A percentile compares a stretch with the other conserved stretches of the same genome.
Evolutionary conservation across 2,888 invertebrate genomes (phyloP).

Genomic region (Cerceris ruficornis): DNA sequence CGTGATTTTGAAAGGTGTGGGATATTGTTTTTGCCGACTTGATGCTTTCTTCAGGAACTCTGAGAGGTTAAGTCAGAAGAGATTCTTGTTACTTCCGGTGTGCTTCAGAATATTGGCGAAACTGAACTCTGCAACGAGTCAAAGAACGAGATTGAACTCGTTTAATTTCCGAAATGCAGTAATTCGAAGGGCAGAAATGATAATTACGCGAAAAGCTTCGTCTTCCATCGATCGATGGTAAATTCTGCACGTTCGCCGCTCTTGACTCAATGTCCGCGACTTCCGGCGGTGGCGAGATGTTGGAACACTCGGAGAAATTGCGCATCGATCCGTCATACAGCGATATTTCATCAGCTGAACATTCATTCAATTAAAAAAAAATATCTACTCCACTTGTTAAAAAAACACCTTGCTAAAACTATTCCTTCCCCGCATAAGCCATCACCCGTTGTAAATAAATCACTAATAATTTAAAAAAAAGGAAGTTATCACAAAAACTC

Average conservation of each 20-base stretch:
- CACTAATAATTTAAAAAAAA: no score
- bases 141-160: background rate
- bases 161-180: no score
- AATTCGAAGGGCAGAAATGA: background rate
- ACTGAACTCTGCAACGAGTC: constrained; percentile 33
- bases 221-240: background rate
- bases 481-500: no score
- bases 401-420: no score
- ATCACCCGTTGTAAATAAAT: no score
- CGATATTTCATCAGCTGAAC: constrained; percentile 25
- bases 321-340: constrained; percentile 24
- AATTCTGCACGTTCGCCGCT: background rate
- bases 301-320: constrained; percentile 29
- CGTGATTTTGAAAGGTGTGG: background rate
- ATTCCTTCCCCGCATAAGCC: no score
- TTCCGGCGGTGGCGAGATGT: constrained; percentile 1
- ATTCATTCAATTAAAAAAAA: background rate
- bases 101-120: constrained; percentile 20
- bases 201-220: constrained; percentile 20
- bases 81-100: background rate
- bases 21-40: background rate
- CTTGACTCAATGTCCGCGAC: background rate
- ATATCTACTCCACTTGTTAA: no score
- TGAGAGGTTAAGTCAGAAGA: constrained; percentile 12
- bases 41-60: background rate